phyloP scores from a whole-genome alignment of 2,797 vertebrate species.

The Glyptemys insculpta region DNA sequence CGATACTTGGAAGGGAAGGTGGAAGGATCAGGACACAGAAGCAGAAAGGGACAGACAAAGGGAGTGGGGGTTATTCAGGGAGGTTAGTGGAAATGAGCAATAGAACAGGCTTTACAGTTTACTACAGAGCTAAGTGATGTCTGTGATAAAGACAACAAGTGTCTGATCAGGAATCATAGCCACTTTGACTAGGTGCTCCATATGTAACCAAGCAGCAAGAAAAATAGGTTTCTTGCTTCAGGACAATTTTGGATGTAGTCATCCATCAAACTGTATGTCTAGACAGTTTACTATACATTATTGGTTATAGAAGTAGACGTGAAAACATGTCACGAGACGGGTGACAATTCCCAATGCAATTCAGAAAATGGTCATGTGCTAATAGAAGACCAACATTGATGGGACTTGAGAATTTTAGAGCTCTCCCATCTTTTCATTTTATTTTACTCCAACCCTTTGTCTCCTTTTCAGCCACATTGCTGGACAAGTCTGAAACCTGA shows the following conservation, averaged over 20 bases:
- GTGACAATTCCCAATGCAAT: not conserved
- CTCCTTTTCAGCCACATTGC: not conserved
- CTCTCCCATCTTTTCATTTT: not conserved
- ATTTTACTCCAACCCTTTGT: not conserved
- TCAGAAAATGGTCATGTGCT: not conserved
- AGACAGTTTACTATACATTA: not conserved
- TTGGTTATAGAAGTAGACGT: not conserved
- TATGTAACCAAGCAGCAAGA: not conserved
- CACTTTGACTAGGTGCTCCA: not conserved
- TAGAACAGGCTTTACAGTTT: not conserved
- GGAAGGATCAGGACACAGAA: not conserved
- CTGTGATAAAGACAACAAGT: not conserved
- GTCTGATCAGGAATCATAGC: not conserved
- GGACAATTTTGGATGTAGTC: not conserved
- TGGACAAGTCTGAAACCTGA: not conserved
- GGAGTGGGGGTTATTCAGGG: not conserved
- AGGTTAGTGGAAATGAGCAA: not conserved
- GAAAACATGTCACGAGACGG: not conserved
- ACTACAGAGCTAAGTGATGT: not conserved
- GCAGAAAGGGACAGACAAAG: not conserved
- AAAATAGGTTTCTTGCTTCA: not conserved
- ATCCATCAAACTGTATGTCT: not conserved
- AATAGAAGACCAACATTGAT: not conserved
- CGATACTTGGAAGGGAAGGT: not conserved
- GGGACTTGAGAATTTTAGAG: not conserved